These are phyloP conservation scores for Schlechtendalia chinensis DNA, from an alignment of 1,140 invertebrate species.

Conservation along the genomic window DNA sequence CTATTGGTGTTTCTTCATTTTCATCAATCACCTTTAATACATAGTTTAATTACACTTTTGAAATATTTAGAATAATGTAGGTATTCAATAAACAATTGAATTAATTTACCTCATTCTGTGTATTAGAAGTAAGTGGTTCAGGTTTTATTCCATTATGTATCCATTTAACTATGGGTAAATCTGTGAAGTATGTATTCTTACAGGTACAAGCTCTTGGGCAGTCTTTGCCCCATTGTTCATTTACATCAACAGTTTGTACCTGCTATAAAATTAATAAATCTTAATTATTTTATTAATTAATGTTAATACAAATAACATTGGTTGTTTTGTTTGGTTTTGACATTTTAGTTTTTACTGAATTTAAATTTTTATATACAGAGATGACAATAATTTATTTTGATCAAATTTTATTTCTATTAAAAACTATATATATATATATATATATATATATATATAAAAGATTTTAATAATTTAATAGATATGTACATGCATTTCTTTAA, in stretches of 20 bases:
- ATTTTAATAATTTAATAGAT: too few relatives aligned
- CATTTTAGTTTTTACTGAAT: too few relatives aligned
- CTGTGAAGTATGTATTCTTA: slow-evolving; percentile 57
- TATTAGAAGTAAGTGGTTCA: not conserved
- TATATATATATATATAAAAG: too few relatives aligned
- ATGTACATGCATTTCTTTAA: too few relatives aligned
- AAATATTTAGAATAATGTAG: not conserved
- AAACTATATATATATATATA: too few relatives aligned
- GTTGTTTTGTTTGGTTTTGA: too few relatives aligned
- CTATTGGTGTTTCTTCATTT: not conserved
- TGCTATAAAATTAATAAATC: not conserved
- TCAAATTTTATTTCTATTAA: too few relatives aligned
- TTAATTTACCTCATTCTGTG: slow-evolving; percentile 8
- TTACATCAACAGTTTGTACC: slow-evolving; percentile 1
- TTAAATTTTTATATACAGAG: too few relatives aligned
- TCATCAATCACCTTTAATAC: slow-evolving; percentile 33
- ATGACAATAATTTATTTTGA: too few relatives aligned
- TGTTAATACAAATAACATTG: too few relatives aligned
- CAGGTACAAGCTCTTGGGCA: slow-evolving; percentile 60
- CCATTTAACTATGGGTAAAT: slow-evolving; percentile 57
- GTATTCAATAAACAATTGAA: not conserved
- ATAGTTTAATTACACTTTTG: not conserved
- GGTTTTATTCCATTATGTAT: slow-evolving; percentile 51
- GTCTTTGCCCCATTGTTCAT: slow-evolving; percentile 52
- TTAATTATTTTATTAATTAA: too few relatives aligned